A percentile compares a stretch with the other conserved stretches of the same genome.
phyloP scores from a whole-genome alignment of 2,113 vertebrate species.

The Hemicordylus capensis region DNA sequence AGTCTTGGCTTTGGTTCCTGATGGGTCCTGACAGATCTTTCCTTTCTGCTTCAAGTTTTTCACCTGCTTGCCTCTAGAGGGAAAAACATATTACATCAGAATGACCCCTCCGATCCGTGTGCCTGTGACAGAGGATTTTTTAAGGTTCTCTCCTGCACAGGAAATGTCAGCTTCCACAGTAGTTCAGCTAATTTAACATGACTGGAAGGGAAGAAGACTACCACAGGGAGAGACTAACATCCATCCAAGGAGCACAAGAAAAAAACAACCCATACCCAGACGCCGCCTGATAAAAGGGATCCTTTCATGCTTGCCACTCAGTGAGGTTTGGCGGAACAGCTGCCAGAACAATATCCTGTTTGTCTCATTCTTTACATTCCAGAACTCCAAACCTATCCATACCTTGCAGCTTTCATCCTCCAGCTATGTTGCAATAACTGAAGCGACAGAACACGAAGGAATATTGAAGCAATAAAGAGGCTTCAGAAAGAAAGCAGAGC shows the following conservation, averaged over 20 bases:
- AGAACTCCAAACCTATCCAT: neutral
- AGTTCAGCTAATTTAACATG: neutral
- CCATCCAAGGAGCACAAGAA: too few relatives aligned
- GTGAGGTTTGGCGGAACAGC: neutral
- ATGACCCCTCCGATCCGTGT: neutral
- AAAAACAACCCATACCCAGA: too few relatives aligned
- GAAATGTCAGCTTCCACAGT: neutral
- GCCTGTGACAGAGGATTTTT: neutral
- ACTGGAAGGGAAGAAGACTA: neutral
- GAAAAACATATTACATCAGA: neutral
- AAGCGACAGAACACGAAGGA: neutral
- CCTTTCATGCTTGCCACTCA: neutral
- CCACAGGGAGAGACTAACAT: neutral
- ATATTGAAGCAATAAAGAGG: neutral
- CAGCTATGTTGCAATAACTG: neutral
- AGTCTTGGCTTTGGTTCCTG: too few relatives aligned
- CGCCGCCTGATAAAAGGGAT: neutral
- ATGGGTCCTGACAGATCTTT: too few relatives aligned
- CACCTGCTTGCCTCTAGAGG: neutral
- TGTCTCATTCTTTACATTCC: neutral
- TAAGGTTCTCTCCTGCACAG: neutral
- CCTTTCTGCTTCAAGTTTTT: neutral
- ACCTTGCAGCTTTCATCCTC: too few relatives aligned
- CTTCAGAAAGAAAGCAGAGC: neutral
- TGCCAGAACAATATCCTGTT: neutral